phyloP scores from a whole-genome alignment of 2,113 vertebrate genomes.

The Poicephalus gulielmi region DNA sequence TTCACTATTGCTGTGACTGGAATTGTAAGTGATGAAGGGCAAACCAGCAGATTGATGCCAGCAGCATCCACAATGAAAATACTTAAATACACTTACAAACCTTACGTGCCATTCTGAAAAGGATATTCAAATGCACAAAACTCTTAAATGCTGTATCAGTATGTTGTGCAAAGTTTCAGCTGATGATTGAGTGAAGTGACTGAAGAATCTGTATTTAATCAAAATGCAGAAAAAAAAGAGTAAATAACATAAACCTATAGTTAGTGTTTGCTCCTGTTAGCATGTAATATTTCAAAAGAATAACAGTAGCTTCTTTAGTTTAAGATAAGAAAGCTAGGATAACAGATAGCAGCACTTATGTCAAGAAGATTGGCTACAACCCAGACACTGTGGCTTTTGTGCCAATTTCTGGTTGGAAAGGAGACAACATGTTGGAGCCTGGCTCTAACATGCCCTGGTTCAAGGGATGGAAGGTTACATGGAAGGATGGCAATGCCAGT shows the following conservation, averaged over 20 bases:
- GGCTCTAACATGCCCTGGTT: constrained; percentile 88
- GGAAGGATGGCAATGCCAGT: constrained; percentile 91
- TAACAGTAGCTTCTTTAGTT: background rate
- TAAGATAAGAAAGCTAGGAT: background rate
- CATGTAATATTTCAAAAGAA: background rate
- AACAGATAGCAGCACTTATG: background rate
- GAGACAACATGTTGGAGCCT: too few relatives aligned
- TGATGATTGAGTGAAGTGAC: background rate
- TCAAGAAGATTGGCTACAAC: too few relatives aligned
- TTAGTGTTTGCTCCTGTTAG: background rate
- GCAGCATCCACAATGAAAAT: background rate
- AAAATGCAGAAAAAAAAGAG: background rate
- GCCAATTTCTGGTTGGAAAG: too few relatives aligned
- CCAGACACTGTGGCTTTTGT: too few relatives aligned
- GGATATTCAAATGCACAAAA: background rate
- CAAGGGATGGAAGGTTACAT: constrained; percentile 94
- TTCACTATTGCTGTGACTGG: background rate
- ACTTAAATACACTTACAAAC: background rate
- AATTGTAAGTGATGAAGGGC: background rate
- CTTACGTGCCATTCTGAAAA: background rate
- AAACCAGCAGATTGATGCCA: background rate
- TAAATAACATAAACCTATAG: background rate
- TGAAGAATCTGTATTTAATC: background rate
- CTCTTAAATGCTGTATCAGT: background rate
- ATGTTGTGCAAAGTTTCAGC: background rate